These are phyloP conservation scores for Araneus ventricosus DNA, from an alignment of 1,140 invertebrate species.

Conservation along the genomic window DNA sequence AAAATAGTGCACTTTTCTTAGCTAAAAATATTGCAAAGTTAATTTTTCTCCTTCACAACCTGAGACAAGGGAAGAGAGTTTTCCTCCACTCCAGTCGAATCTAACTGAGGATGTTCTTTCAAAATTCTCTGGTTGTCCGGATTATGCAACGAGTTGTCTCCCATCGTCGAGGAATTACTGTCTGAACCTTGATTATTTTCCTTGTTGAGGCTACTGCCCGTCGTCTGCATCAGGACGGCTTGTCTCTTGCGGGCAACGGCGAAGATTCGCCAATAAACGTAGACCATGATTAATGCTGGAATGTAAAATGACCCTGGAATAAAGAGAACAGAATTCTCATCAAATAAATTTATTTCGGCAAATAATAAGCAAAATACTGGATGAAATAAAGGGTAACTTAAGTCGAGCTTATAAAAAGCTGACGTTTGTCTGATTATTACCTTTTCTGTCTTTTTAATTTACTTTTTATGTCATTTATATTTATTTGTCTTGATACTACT, in stretches of 20 bases:
- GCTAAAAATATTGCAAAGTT: too few species aligned
- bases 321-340: neutral
- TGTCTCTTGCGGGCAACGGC: constrained; percentile 90
- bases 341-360: neutral
- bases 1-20: too few species aligned
- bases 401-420: too few species aligned
- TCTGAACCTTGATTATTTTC: constrained; percentile 82
- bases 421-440: too few species aligned
- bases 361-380: too few species aligned
- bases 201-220: neutral
- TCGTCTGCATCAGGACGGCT: constrained; percentile 67
- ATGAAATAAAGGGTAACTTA: too few species aligned
- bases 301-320: constrained; percentile 97
- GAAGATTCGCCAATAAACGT: constrained; percentile 99
- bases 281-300: constrained; percentile 98
- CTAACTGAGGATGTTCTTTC: constrained; percentile 38
- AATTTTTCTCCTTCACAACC: too few species aligned
- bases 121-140: constrained; percentile 56
- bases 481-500: too few species aligned
- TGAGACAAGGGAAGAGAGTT: constrained; percentile 41
- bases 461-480: too few species aligned
- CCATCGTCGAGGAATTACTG: constrained; percentile 81
- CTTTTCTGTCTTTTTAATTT: too few species aligned
- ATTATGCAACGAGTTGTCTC: neutral
- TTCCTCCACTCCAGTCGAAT: neutral